phyloP scores from a whole-genome alignment of 2,888 invertebrate genomes.

The Ecdyonurus torrentis region DNA sequence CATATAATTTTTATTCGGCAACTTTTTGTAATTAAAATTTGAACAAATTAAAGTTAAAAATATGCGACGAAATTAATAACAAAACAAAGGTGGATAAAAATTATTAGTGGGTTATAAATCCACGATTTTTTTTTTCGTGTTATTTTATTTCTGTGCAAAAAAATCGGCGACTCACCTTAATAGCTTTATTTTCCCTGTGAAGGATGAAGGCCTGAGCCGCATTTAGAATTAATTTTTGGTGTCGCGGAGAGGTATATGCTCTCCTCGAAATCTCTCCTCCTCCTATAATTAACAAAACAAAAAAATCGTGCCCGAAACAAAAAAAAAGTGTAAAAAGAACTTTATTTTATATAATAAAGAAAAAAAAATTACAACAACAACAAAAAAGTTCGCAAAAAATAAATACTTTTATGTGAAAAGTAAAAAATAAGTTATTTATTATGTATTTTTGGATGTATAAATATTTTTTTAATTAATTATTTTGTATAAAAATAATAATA shows the following conservation, averaged over 20 bases:
- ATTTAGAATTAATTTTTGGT: constrained; percentile 17
- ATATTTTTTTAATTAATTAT: constrained; percentile 2
- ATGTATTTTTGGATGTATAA: not conserved
- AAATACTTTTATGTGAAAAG: not conserved
- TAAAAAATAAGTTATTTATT: not conserved
- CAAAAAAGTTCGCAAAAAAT: not conserved
- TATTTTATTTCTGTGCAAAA: too few relatives aligned
- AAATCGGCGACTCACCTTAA: not conserved
- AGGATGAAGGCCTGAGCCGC: not conserved
- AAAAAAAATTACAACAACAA: not conserved
- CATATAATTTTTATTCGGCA: too few relatives aligned
- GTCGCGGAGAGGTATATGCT: constrained; percentile 41
- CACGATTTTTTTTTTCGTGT: not conserved
- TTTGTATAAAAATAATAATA: constrained; percentile 1
- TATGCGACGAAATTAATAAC: not conserved
- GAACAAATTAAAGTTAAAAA: too few relatives aligned
- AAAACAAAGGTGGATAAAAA: not conserved
- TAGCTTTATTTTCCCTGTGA: not conserved
- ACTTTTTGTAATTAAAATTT: too few relatives aligned
- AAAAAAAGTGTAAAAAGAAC: constrained; percentile 21
- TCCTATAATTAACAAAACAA: constrained; percentile 18
- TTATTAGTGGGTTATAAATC: not conserved
- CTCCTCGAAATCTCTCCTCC: constrained; percentile 24
- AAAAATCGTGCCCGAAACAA: constrained; percentile 4
- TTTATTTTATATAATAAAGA: not conserved